These are phyloP conservation scores for Chlamydotis undulata DNA, from an alignment of 2,113 vertebrate species.

Conservation along the genomic window DNA sequence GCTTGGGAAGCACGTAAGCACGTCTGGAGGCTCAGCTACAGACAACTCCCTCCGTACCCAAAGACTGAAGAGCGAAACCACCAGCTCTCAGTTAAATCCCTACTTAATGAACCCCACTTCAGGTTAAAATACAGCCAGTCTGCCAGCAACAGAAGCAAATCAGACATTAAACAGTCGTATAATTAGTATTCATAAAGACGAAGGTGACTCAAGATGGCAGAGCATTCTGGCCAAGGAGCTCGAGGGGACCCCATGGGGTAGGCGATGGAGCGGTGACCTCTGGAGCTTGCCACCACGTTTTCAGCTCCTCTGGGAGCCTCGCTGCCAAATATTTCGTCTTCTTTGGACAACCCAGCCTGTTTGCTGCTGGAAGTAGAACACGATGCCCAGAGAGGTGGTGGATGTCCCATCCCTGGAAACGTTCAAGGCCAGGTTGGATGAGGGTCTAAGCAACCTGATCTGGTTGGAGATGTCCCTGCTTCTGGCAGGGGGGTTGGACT, in stretches of 20 bases:
- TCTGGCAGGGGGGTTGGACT: too few species aligned
- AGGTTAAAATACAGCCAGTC: background rate
- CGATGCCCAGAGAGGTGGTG: too few species aligned
- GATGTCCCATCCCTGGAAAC: too few species aligned
- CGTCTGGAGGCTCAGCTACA: background rate
- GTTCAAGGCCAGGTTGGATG: too few species aligned
- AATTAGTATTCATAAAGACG: background rate
- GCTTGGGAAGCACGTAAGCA: background rate
- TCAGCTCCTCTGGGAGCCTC: background rate
- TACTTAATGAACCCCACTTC: conserved; percentile 26
- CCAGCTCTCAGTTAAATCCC: background rate
- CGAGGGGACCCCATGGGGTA: background rate
- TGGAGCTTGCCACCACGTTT: accelerated
- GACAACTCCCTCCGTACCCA: background rate
- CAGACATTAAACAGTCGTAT: background rate
- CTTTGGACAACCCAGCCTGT: background rate
- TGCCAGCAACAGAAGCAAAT: background rate
- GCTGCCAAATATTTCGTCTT: background rate
- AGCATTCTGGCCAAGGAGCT: background rate
- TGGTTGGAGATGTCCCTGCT: too few species aligned
- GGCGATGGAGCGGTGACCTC: background rate
- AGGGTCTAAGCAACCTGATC: too few species aligned
- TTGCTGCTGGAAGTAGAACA: background rate
- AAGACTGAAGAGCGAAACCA: background rate
- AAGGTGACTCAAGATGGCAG: background rate